Conservation (phyloP, 1,140 invertebrate genomes). For the Drosophila parvula region DNA sequence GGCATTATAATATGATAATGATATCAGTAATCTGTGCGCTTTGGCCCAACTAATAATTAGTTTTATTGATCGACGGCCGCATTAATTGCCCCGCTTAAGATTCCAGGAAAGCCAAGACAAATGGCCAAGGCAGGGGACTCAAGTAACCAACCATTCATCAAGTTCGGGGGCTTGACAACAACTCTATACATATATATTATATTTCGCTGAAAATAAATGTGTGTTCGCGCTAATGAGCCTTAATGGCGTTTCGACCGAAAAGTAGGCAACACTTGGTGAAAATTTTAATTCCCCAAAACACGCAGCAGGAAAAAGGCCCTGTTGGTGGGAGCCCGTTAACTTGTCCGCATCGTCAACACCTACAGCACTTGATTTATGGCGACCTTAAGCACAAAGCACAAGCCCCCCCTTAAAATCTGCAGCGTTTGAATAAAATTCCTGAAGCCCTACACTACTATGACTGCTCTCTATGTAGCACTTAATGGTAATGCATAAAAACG, state of each 20-base stretch:
- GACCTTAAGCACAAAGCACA: constrained; percentile 14
- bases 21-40: constrained; percentile 34
- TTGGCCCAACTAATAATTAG: constrained; percentile 69
- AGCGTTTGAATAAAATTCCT: constrained; percentile 54
- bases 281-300: constrained; percentile 68
- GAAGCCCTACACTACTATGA: constrained; percentile 11
- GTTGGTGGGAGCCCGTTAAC: constrained; percentile 49
- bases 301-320: constrained; percentile 44
- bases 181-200: constrained; percentile 19
- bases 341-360: constrained; percentile 68
- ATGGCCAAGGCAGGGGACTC: constrained; percentile 39
- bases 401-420: constrained; percentile 53
- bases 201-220: constrained; percentile 21
- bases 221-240: constrained; percentile 64
- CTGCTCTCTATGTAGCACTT: constrained; percentile 60
- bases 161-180: constrained; percentile 27
- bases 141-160: constrained; percentile 45
- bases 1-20: constrained; percentile 62
- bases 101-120: constrained; percentile 23
- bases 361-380: constrained; percentile 69
- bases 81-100: constrained; percentile 37
- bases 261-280: constrained; percentile 73
- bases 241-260: constrained; percentile 63
- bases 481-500: constrained; percentile 82
- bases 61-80: constrained; percentile 54